Evolutionary conservation across 2,113 vertebrate genomes (phyloP), one percentile per base, ranked within the genome.

Genomic region (Collichthys lucidus): DNA sequence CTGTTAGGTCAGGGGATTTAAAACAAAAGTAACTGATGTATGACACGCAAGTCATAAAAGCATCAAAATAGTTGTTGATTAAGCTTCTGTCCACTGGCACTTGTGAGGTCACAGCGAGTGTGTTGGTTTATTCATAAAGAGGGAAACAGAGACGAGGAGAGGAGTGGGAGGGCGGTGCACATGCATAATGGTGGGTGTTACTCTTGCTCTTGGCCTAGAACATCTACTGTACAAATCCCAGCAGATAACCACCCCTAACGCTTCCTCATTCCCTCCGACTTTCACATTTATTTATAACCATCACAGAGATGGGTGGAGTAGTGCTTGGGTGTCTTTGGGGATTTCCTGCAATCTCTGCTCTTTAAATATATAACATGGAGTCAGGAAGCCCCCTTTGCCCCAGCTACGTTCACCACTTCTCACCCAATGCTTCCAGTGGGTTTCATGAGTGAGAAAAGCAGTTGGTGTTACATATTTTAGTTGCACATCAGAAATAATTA

Each of bases 261-360:
- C 31, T 22, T 56, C 68, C 77, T 44, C 69, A 19, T 57, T 74
- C 52, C 59, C 70, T 42, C 69, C 62, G 35, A 74, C 73, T 57
- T 46, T 42, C 74, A 55, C 59, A 57, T 89, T 83, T 91, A 90
- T 91, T 90, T 90, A 86, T 88, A 88, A 60, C 60, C 65, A n/a
- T 20, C 73, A 31, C 19, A 15, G 40, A 88, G 73, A 56, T 15
- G 66, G 80, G 83, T 79, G 59, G 72, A 90, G 76, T 72, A 59
- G 72, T 44, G 56, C 62, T 83, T 19, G 16, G 11, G 56, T 59
- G 77, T 85, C 86, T 80, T 69, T 40, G 26, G 90, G 81, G 89
- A 89, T 72, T 67, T 83, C 86, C 83, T 78, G 65, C 64, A 77
- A 77, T 73, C 78, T 79, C 82, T 69, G 70, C 80, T 8, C 50